A percentile compares a stretch with the other conserved stretches of the same genome.
Conservation (phyloP, 2,113 vertebrate species). For the Mesocricetus auratus region DNA sequence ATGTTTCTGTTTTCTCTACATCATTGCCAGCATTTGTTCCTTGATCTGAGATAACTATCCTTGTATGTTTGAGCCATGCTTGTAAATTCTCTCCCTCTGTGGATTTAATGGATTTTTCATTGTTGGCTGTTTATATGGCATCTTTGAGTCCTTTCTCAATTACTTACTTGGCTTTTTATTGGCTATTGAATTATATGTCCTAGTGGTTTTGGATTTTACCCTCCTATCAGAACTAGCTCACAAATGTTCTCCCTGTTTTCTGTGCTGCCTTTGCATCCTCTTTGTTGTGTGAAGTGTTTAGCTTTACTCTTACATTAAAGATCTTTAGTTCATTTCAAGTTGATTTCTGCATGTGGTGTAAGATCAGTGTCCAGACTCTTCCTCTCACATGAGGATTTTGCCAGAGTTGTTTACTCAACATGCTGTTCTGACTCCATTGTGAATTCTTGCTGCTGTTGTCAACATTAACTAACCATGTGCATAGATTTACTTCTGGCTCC, state of each 20-base stretch:
- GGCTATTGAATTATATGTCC: not conserved
- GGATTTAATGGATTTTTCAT: not conserved
- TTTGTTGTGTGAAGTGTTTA: not conserved
- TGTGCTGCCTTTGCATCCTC: not conserved
- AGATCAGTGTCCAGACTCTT: not conserved
- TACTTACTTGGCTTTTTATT: not conserved
- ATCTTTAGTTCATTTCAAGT: not conserved
- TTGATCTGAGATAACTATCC: not conserved
- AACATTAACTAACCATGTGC: not conserved
- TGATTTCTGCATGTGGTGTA: not conserved
- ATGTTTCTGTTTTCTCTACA: not conserved
- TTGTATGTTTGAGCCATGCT: not conserved
- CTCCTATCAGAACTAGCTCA: not conserved
- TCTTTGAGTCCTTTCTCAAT: not conserved
- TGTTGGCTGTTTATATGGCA: not conserved
- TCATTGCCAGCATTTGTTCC: not conserved
- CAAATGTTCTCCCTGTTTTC: not conserved
- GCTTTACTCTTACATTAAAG: not conserved
- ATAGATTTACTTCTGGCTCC: not conserved
- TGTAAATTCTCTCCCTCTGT: not conserved
- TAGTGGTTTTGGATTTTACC: not conserved
- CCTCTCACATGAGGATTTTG: not conserved
- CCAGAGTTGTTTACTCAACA: not conserved
- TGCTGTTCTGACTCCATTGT: not conserved
- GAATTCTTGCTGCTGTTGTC: not conserved